phyloP scores from a whole-genome alignment of 1,140 invertebrate genomes.

The Solen grandis region DNA sequence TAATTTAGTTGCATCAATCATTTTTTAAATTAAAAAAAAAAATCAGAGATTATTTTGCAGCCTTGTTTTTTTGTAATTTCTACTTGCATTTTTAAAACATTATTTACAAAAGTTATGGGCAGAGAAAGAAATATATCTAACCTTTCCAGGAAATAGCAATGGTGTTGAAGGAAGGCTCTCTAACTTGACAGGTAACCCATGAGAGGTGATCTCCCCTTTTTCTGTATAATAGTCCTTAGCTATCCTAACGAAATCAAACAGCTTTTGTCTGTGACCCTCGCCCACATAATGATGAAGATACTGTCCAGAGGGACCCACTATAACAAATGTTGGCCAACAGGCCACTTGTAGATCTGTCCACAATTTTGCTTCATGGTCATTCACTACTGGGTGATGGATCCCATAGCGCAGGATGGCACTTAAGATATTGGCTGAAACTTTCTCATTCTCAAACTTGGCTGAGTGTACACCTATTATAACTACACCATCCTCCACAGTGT shows the following conservation, averaged over 20 bases:
- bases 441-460: conserved; percentile 97
- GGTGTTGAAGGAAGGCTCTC: conserved; percentile 60
- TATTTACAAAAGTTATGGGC: too few species aligned
- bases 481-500: conserved; percentile 84
- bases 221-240: conserved; percentile 85
- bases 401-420: conserved; percentile 91
- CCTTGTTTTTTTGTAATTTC: too few species aligned
- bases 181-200: conserved; percentile 67
- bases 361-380: conserved; percentile 88
- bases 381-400: conserved; percentile 94
- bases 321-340: conserved; percentile 95
- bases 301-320: conserved; percentile 89
- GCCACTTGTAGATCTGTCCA: conserved; percentile 84
- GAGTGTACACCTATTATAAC: conserved; percentile 91
- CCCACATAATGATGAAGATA: conserved; percentile 89
- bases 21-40: too few species aligned
- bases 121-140: too few species aligned
- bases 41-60: too few species aligned
- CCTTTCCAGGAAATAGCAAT: conserved; percentile 83
- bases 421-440: conserved; percentile 88
- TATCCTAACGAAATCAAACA: conserved; percentile 86
- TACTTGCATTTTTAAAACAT: too few species aligned
- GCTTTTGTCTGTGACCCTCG: conserved; percentile 89
- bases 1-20: too few species aligned
- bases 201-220: conserved; percentile 81